These are phyloP conservation scores for Sympetrum striolatum DNA, from an alignment of 2,888 invertebrate genomes.

Conservation along the genomic window DNA sequence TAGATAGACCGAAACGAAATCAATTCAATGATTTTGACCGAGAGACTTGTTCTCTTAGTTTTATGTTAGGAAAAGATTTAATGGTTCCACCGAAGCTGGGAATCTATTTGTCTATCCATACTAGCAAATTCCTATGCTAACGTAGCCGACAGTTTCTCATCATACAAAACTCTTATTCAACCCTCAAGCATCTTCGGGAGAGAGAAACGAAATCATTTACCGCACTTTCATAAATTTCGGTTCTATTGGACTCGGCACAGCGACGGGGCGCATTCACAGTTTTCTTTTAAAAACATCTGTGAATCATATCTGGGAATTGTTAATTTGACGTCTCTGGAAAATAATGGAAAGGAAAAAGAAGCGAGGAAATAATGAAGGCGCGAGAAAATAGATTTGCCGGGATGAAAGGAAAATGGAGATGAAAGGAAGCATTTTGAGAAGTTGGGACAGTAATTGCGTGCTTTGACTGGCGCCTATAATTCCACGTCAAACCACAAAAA, in stretches of 20 bases:
- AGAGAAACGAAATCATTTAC: not conserved
- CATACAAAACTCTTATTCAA: no score
- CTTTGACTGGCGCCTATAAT: constrained; percentile 43
- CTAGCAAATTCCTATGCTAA: no score
- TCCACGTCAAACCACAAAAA: constrained; percentile 30
- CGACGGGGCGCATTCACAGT: not conserved
- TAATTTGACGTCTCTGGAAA: constrained; percentile 31
- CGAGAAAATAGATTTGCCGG: constrained; percentile 24
- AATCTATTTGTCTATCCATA: no score
- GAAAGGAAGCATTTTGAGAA: constrained; percentile 35
- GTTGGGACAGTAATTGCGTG: constrained; percentile 42
- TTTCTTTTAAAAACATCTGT: not conserved
- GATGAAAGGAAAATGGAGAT: constrained; percentile 39
- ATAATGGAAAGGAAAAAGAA: constrained; percentile 29
- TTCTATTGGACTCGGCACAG: not conserved
- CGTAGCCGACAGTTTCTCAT: no score
- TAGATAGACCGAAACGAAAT: no score
- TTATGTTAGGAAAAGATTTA: no score
- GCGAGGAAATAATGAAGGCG: constrained; percentile 18
- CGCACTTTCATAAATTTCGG: no score
- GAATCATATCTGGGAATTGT: not conserved
- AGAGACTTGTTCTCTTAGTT: no score
- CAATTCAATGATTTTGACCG: no score
- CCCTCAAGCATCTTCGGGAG: not conserved
- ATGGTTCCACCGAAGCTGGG: no score